These are phyloP conservation scores for Sebastes trivittatus DNA, from an alignment of 2,797 vertebrate genomes.

Conservation along the genomic window DNA sequence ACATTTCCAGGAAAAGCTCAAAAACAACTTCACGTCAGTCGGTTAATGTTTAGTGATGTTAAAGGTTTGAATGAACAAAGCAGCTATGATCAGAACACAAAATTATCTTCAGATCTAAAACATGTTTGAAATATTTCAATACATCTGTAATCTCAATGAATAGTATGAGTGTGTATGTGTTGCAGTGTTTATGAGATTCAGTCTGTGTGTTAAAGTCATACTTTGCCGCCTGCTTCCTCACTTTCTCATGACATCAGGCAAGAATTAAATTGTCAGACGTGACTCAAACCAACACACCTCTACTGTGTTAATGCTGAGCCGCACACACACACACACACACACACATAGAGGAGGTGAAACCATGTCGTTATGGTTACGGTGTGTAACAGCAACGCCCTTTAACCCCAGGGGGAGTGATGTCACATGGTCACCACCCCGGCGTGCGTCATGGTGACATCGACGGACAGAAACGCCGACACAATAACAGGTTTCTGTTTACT, in stretches of 20 bases:
- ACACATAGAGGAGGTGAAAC: slow-evolving; percentile 22
- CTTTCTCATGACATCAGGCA: slow-evolving; percentile 54
- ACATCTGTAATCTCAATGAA: not conserved
- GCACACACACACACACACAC: not conserved
- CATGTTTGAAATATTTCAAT: not conserved
- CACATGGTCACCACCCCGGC: slow-evolving; percentile 56
- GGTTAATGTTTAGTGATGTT: not conserved
- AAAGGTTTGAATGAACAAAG: not conserved
- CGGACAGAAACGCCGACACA: slow-evolving; percentile 5
- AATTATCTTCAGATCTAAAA: not conserved
- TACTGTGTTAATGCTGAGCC: not conserved
- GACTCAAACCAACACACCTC: slow-evolving; percentile 57
- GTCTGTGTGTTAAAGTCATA: not conserved
- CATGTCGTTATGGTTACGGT: slow-evolving; percentile 38
- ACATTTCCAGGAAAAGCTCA: no score
- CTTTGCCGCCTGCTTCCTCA: slow-evolving; percentile 7
- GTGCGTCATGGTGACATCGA: slow-evolving; percentile 50
- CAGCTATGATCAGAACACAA: not conserved
- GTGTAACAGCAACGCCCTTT: slow-evolving; percentile 52
- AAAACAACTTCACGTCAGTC: no score
- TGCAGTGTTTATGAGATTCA: not conserved
- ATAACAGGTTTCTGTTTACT: slow-evolving; percentile 22
- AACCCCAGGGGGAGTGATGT: slow-evolving; percentile 67
- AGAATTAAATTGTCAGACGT: slow-evolving; percentile 64
- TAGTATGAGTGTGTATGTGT: not conserved